Base-by-base conservation (phyloP, 2,888 invertebrate genomes). In the Mesorhabditis sp. region DNA sequence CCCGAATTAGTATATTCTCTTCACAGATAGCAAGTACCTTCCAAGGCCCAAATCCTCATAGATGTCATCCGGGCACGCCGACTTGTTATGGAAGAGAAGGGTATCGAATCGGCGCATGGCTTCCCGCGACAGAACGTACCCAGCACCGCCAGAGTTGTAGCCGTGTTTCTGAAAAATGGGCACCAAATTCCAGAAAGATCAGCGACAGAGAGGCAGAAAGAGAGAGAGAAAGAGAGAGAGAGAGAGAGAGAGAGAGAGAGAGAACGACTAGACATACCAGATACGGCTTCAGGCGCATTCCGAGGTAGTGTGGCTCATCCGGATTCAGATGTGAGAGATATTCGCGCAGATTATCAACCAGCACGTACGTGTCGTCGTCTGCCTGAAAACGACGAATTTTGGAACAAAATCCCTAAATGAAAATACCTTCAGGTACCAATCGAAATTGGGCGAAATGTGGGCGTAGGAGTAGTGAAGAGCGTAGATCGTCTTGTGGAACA, bases 121-220 rank as follows among this genome's bases (percentile, higher is more conserved):
- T 6, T 70, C 77, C 42, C 72, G 67, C 6, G 79, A 80, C 6
- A 81, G 50, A 5, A 80, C 71, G 71, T 81, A 81, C 5, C 78
- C 80, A 43, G 80, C 80, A 4, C 80, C 80, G 0, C 81, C 81
- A 3, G 75, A 74, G 68, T 81, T 80, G 72, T 81, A 81, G 13
- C 81, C 81, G 15, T 75, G 64, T 28, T 74, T 70, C 73, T 74
- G 50, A 62, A 72, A 42, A 4, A 4, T n/a, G 5, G 0, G 42
- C 43, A 15, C 7, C 63, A 6, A 15, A 4, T 5, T 50, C 28
- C 3, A 45, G 62, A 5, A 28, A 15, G 5, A n/a, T n/a, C n/a
- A n/a, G n/a, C n/a, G n/a, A n/a, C n/a, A 7, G 62, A 15, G 13
- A 62, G n/a, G 13, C 13, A n/a, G 5, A 62, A 62, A n/a, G 13